These are phyloP conservation scores for Eudemis profundana DNA, from an alignment of 2,888 invertebrate species.

Conservation along the genomic window DNA sequence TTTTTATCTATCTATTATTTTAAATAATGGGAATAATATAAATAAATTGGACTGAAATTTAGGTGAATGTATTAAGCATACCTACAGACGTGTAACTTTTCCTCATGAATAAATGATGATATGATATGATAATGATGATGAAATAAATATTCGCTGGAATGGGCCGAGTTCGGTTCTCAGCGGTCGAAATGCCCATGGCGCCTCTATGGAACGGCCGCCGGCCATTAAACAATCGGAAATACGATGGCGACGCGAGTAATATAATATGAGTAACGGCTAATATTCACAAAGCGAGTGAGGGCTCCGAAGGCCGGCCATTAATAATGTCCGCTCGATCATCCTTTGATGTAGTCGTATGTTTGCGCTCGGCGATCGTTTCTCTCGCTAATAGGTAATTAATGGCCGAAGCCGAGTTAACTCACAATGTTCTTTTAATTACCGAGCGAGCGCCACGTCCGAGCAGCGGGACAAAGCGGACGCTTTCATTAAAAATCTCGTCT, in stretches of 20 bases:
- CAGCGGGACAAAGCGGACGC: conserved; percentile 15
- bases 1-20: too few species aligned
- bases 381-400: conserved; percentile 29
- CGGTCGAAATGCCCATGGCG: too few species aligned
- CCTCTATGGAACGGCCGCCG: too few species aligned
- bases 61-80: too few species aligned
- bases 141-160: too few species aligned
- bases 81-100: too few species aligned
- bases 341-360: conserved; percentile 21
- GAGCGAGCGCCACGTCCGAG: conserved; percentile 4
- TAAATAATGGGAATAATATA: too few species aligned
- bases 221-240: neutral
- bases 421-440: conserved; percentile 32
- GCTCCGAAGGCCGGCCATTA: conserved; percentile 2
- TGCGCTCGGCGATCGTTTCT: conserved; percentile 9
- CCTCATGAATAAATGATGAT: too few species aligned
- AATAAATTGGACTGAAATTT: too few species aligned
- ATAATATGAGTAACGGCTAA: neutral
- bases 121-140: too few species aligned
- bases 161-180: neutral
- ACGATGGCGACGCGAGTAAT: neutral
- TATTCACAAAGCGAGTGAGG: neutral
- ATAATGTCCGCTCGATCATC: conserved; percentile 1
- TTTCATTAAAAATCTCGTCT: neutral
- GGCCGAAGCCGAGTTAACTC: conserved; percentile 8